Percentiles rank a stretch among this genome's conserved stretches.
These are phyloP conservation scores for Rafetus swinhoei DNA, from an alignment of 2,113 vertebrate genomes.

Conservation along the genomic window DNA sequence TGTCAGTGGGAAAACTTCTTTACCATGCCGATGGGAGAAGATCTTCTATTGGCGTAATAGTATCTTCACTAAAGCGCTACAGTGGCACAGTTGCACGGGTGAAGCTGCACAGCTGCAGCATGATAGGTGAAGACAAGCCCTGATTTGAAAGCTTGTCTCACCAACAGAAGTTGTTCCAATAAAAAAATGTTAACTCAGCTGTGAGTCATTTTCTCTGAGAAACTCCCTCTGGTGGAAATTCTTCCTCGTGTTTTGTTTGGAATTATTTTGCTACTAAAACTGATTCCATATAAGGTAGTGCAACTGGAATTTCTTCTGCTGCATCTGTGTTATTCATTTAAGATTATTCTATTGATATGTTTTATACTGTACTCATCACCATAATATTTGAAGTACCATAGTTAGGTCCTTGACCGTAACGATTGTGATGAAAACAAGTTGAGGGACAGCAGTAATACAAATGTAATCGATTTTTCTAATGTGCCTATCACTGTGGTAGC, in stretches of 20 bases:
- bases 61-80: background rate
- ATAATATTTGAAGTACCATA: background rate
- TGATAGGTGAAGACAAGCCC: background rate
- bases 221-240: conserved; percentile 66
- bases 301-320: background rate
- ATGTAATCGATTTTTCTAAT: background rate
- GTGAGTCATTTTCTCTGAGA: conserved; percentile 24
- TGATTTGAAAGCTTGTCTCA: background rate
- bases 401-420: background rate
- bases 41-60: too few relatives aligned
- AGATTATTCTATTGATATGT: background rate
- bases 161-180: background rate
- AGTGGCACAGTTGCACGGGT: too few relatives aligned
- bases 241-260: conserved; percentile 33
- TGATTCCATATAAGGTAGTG: conserved; percentile 36
- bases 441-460: background rate
- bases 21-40: background rate
- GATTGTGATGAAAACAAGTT: background rate
- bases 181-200: background rate
- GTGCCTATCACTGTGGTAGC: background rate
- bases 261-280: conserved; percentile 51
- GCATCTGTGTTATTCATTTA: accelerated
- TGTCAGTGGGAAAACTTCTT: background rate
- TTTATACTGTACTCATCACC: background rate
- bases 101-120: background rate